These are phyloP conservation scores for Drosophila kikkawai DNA, from an alignment of 1,140 invertebrate species.

Conservation along the genomic window DNA sequence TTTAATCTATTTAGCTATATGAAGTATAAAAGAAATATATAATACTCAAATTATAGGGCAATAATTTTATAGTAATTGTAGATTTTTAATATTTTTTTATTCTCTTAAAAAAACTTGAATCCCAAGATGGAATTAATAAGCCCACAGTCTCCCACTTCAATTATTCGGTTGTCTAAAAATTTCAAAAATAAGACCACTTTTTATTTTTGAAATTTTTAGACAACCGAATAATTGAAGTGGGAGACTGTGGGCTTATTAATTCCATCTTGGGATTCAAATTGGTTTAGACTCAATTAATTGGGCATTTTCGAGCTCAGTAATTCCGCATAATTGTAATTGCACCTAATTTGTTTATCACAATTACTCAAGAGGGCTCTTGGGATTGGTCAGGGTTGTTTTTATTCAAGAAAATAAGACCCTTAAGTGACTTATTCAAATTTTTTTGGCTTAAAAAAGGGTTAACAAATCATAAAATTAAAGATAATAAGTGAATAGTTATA, in stretches of 20 bases:
- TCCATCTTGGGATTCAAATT: conserved; percentile 8
- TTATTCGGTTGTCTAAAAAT: neutral
- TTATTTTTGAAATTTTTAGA: neutral
- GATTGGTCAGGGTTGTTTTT: neutral
- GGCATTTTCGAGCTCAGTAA: conserved; percentile 17
- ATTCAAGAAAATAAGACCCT: neutral
- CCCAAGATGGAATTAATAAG: conserved; percentile 1
- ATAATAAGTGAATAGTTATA: neutral
- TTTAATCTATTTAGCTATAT: too few species aligned
- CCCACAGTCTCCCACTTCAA: neutral
- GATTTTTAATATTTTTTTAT: too few species aligned
- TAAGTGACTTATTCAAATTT: neutral
- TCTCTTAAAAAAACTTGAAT: neutral
- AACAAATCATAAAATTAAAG: neutral
- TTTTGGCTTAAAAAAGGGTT: neutral
- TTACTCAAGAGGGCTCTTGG: conserved; percentile 8
- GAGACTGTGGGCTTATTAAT: neutral
- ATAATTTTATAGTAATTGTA: too few species aligned
- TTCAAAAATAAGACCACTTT: neutral
- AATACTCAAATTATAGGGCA: too few species aligned
- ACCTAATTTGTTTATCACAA: conserved; percentile 22
- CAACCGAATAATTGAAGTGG: neutral
- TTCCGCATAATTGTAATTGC: conserved; percentile 33
- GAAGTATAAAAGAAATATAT: too few species aligned
- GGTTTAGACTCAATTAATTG: conserved; percentile 32